Evolutionary conservation across 2,113 vertebrate genomes (phyloP), one percentile per base, ranked within the genome.

Genomic region (Speoplatyrhinus poulsoni): DNA sequence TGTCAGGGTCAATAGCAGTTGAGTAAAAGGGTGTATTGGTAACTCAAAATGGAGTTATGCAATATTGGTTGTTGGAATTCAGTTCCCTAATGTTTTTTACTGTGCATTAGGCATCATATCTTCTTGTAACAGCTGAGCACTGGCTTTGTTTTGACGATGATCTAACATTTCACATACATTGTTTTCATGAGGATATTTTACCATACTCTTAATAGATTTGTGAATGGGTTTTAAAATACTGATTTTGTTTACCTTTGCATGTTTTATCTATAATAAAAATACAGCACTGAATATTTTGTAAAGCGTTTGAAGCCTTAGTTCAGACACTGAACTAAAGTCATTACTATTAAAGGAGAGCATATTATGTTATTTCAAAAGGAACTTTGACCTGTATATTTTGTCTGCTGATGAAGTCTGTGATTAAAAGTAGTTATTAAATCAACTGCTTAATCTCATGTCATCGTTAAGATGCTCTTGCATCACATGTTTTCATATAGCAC

Each of bases 321-420:
- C 83, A 75, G 70, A 86, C 67, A 79, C 80, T 76, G 87, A 91
- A 58, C 79, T 91, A 85, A 91, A 46, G 64, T 88, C 70, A 69
- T 47, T 60, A 67, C 73, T 85, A 71, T 68, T 85, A 69, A 85
- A 80, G 85, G 69, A 80, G 49, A 80, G 67, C 72, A 65, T 79
- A 89, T 85, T 79, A 79, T 85, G 78, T 71, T 46, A 81, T 53
- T 70, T 78, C 48, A 16, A 73, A 75, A 64, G 33, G 41, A 65
- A 78, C 53, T 77, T 84, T 79, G 83, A 93, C 91, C 91, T 95
- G 90, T 94, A 92, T 93, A 90, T 94, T 94, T 94, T 94, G 92
- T 95, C 91, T 91, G 82, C 89, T 82, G 78, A 90, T 86, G 32
- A 86, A 86, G 73, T 77, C 56, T 89, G 88, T 88, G 77, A 92